Base-by-base conservation (phyloP, 1,140 invertebrate species). In the Pantala flavescens region DNA sequence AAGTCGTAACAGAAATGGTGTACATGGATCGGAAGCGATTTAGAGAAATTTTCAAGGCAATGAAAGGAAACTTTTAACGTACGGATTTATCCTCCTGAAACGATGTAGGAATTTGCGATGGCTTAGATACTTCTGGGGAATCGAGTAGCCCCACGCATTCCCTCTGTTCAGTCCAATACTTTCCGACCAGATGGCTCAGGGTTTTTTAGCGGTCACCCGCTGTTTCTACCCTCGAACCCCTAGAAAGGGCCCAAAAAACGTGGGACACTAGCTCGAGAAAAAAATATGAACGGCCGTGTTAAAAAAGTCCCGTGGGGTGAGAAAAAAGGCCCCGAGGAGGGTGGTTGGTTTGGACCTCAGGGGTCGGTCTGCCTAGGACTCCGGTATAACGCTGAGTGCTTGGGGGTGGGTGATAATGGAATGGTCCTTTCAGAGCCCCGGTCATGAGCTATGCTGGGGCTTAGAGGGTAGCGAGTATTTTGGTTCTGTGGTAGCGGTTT, bases 171-270 rank as follows among this genome's bases (percentile, higher is more conserved):
- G 14, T 21, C n/a, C 49, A 19, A 63, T 63, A 63, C 49, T 63
- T 36, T 63, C 49, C 49, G 49, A 63, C 49, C 49, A 63, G 49
- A 63, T 63, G 49, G 49, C 49, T 63, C 49, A 21, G 49, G 49
- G 16, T 63, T 63, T 63, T 63, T 63, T 63, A 63, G 49, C 49
- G 49, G 49, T 63, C 49, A 63, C 49, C 49, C 49, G 49, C 49
- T 63, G 49, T 21, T 63, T 63, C 49, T 19, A 16, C 49, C 49
- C 49, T 19, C 49, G 49, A 21, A 16, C 49, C 49, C n/a, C 49
- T 63, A 3, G 10, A 9, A 63, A 63, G 12, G 49, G 16, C 49
- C 14, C 3, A 63, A 63, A 63, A 63, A 63, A 63, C 49, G 49
- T 63, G 49, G 49, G 49, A 63, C 49, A 63, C 49, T 19, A 2